Conservation (phyloP, 2,888 invertebrate genomes). For the Drepanosiphum platanoidis region DNA sequence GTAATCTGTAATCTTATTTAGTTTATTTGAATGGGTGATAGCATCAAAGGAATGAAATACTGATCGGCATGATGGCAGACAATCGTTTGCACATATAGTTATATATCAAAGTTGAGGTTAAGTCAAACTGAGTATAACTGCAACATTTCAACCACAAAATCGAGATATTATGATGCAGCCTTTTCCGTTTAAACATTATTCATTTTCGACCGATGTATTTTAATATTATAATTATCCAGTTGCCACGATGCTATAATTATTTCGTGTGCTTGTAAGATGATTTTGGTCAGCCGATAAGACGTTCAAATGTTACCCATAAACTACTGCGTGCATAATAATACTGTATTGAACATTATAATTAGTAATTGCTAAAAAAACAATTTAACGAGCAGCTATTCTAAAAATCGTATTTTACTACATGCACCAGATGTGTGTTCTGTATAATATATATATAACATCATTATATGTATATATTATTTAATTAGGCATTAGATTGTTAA, state of each 20-base stretch:
- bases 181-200: background rate
- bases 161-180: background rate
- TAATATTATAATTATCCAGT: background rate
- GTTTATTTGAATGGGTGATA: background rate
- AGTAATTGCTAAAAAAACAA: too few relatives aligned
- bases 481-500: background rate
- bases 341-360: background rate
- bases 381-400: background rate
- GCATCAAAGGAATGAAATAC: background rate
- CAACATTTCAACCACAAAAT: background rate
- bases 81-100: background rate
- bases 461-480: background rate
- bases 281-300: background rate
- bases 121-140: background rate
- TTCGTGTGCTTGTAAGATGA: background rate
- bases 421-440: background rate
- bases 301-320: background rate
- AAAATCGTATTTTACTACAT: background rate
- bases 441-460: too few relatives aligned
- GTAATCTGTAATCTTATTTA: background rate
- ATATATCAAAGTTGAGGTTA: background rate
- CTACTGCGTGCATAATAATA: background rate
- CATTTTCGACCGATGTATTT: background rate
- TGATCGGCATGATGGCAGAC: background rate
- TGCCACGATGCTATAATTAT: background rate